A percentile compares a stretch with the other conserved stretches of the same genome.
Evolutionary conservation across 2,888 invertebrate species (phyloP).

Genomic region (Xylophagus ater): DNA sequence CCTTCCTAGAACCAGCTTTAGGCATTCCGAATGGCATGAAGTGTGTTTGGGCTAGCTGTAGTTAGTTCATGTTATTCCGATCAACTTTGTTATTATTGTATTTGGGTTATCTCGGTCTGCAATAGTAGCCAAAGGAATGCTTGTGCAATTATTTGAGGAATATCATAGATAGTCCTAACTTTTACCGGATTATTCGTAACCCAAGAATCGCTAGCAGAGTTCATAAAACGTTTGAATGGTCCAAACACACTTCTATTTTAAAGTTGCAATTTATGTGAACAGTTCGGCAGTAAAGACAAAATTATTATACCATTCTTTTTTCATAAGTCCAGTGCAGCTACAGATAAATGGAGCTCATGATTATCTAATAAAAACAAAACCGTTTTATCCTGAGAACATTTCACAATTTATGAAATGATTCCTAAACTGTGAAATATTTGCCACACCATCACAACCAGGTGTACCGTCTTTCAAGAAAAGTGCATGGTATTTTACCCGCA

Average conservation of each 20-base stretch:
- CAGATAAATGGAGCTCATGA: conserved; percentile 16
- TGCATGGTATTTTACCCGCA: conserved; percentile 14
- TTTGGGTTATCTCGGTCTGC: no score
- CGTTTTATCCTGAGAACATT: conserved; percentile 9
- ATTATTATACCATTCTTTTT: conserved; percentile 14
- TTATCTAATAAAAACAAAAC: conserved; percentile 17
- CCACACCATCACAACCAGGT: background rate
- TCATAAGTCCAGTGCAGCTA: conserved; percentile 14
- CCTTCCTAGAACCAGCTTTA: no score
- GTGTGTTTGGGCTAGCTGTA: no score
- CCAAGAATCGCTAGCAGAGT: conserved; percentile 23
- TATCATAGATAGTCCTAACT: conserved; percentile 25
- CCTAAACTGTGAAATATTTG: conserved; percentile 15
- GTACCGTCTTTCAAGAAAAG: conserved; percentile 6
- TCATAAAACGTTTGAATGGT: conserved; percentile 24
- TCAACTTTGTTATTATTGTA: no score
- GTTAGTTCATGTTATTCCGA: no score
- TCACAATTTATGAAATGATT: conserved; percentile 17
- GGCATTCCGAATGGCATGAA: no score
- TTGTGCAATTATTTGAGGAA: conserved; percentile 23
- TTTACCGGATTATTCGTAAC: conserved; percentile 24
- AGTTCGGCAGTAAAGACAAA: conserved; percentile 14
- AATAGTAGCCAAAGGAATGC: no score
- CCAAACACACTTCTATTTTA: conserved; percentile 23
- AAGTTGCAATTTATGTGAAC: conserved; percentile 18